Percentiles rank a stretch among this genome's conserved stretches.
phyloP scores from a whole-genome alignment of 92 coral and sea anemone genomes.

The Bergia sp. region DNA sequence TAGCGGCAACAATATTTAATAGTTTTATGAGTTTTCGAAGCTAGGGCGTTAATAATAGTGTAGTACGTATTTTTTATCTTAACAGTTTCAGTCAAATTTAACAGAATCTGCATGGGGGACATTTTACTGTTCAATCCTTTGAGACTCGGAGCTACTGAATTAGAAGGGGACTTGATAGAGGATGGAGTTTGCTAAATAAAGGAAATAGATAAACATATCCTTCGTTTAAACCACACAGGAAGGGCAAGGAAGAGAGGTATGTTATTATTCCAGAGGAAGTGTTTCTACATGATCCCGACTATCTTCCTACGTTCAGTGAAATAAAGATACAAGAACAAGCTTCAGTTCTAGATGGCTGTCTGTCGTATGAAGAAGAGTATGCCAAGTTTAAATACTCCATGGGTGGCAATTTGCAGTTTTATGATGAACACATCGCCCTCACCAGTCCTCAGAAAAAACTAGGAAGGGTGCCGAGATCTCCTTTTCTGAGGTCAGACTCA shows the following conservation, averaged over 20 bases:
- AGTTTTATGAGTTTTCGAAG: too few relatives aligned
- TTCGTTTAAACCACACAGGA: conserved; percentile 15
- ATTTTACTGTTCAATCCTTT: too few relatives aligned
- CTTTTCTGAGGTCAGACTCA: conserved; percentile 31
- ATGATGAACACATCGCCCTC: conserved; percentile 85
- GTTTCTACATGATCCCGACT: conserved; percentile 58
- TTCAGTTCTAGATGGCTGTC: conserved; percentile 26
- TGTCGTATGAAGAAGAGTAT: conserved; percentile 65
- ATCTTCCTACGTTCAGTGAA: conserved; percentile 72
- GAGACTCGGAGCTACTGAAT: neutral
- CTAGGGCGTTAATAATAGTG: too few relatives aligned
- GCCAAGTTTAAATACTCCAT: conserved; percentile 90
- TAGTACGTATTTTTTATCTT: too few relatives aligned
- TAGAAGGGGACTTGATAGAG: neutral
- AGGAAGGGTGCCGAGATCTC: conserved; percentile 42
- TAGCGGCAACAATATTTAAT: too few relatives aligned
- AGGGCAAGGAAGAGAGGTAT: conserved; percentile 49
- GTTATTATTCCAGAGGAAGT: conserved; percentile 74
- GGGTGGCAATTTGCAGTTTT: conserved; percentile 94
- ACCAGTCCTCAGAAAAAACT: conserved; percentile 73
- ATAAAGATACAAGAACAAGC: conserved; percentile 79
- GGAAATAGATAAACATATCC: neutral
- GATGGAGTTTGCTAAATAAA: neutral
- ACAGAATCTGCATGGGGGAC: too few relatives aligned
- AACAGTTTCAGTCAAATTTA: too few relatives aligned